phyloP scores from a whole-genome alignment of 2,113 vertebrate species.

The Agelaius phoeniceus region DNA sequence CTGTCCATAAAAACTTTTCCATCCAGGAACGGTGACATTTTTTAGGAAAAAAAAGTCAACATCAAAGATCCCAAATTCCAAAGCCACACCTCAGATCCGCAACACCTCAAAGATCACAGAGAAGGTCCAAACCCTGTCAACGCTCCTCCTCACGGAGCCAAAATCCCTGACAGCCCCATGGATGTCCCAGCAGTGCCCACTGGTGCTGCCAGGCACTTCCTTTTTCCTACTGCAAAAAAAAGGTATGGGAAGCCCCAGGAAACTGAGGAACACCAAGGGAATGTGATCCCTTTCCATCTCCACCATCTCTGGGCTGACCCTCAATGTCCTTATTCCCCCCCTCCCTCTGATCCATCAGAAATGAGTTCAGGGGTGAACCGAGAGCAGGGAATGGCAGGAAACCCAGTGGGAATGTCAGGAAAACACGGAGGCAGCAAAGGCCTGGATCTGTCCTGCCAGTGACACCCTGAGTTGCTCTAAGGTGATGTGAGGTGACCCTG shows the following conservation, averaged over 20 bases:
- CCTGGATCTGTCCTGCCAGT: neutral
- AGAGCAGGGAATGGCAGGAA: neutral
- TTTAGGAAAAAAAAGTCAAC: neutral
- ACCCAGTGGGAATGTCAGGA: neutral
- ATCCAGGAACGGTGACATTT: accelerated
- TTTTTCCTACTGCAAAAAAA: neutral
- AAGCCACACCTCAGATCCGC: neutral
- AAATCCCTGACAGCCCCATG: neutral
- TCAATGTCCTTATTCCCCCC: neutral
- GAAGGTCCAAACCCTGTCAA: neutral
- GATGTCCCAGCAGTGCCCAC: neutral
- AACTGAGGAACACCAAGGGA: neutral
- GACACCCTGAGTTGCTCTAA: neutral
- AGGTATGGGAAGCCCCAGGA: neutral
- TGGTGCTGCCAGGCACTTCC: neutral
- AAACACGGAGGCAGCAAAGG: neutral
- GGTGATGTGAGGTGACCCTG: accelerated
- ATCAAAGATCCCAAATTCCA: neutral
- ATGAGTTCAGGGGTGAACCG: neutral
- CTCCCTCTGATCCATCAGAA: neutral
- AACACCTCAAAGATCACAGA: neutral
- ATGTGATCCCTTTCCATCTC: neutral
- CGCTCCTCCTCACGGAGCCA: neutral
- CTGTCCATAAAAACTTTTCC: neutral
- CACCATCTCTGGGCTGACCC: neutral